Percentiles rank a stretch among this genome's conserved stretches.
These are phyloP conservation scores for Bombylius discolor DNA, from an alignment of 2,888 invertebrate genomes.

Conservation along the genomic window DNA sequence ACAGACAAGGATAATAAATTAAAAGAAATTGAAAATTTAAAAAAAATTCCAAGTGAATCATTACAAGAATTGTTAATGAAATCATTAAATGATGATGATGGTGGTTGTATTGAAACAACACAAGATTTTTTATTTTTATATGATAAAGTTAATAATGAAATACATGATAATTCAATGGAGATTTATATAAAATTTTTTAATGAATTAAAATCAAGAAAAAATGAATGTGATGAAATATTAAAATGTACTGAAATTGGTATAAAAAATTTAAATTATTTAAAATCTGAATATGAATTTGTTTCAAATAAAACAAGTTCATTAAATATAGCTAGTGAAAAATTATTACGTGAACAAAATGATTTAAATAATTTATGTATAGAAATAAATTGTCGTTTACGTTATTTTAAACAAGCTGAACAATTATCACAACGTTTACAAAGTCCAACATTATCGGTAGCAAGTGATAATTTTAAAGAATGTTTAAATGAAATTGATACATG, in stretches of 20 bases:
- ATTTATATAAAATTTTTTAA: conserved; percentile 57
- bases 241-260: conserved; percentile 57
- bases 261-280: conserved; percentile 55
- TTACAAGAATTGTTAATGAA: background rate
- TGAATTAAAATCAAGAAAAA: conserved; percentile 51
- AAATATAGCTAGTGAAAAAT: conserved; percentile 81
- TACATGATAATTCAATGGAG: conserved; percentile 54
- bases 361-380: conserved; percentile 67
- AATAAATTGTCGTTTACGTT: conserved; percentile 65
- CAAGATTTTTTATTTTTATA: conserved; percentile 64
- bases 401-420: conserved; percentile 74
- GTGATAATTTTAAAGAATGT: conserved; percentile 68
- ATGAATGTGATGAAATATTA: conserved; percentile 55
- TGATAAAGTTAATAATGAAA: conserved; percentile 54
- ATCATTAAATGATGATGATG: background rate
- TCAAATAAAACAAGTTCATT: conserved; percentile 85
- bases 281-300: conserved; percentile 70
- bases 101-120: conserved; percentile 41
- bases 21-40: too few species aligned
- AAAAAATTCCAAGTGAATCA: background rate
- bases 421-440: conserved; percentile 68
- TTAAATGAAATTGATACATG: conserved; percentile 77
- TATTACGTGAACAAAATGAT: conserved; percentile 76
- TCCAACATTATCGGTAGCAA: conserved; percentile 67
- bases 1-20: too few species aligned